phyloP scores from a whole-genome alignment of 2,888 invertebrate species.

The Sepiola atlantica region DNA sequence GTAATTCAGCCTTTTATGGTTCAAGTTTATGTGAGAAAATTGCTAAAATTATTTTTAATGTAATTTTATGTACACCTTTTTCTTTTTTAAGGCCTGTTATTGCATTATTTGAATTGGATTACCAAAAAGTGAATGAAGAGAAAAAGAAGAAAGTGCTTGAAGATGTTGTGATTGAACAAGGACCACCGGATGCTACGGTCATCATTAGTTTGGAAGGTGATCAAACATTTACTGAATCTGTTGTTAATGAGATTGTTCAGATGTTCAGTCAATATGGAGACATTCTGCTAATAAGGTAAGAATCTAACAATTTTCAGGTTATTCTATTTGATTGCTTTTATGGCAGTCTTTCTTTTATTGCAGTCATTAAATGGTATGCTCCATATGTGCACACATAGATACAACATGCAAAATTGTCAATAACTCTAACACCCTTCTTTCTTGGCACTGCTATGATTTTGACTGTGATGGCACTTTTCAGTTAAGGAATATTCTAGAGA shows the following conservation, averaged over 20 bases:
- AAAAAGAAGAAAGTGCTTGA: conserved; percentile 87
- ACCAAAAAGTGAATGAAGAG: conserved; percentile 85
- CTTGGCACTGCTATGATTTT: too few relatives aligned
- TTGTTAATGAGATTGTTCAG: conserved; percentile 86
- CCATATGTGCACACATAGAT: too few relatives aligned
- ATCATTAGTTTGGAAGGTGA: conserved; percentile 81
- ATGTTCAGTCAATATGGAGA: conserved; percentile 87
- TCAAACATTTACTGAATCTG: conserved; percentile 83
- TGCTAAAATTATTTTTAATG: background rate
- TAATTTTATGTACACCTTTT: conserved; percentile 48
- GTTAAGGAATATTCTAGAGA: too few relatives aligned
- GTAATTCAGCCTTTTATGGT: background rate
- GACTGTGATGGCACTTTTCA: too few relatives aligned
- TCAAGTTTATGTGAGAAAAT: background rate
- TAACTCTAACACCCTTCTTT: too few relatives aligned
- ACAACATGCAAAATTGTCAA: too few relatives aligned
- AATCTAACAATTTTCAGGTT: background rate
- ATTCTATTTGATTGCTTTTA: background rate
- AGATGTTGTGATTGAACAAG: conserved; percentile 80
- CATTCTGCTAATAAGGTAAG: conserved; percentile 86
- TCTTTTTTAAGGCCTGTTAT: conserved; percentile 86
- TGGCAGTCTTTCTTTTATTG: background rate
- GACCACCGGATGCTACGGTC: conserved; percentile 95
- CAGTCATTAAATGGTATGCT: too few relatives aligned
- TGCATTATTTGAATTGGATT: conserved; percentile 90